Percentiles rank a stretch among this genome's conserved stretches.
These are phyloP conservation scores for Lagorchestes hirsutus DNA, from an alignment of 2,797 vertebrate species.

Conservation along the genomic window DNA sequence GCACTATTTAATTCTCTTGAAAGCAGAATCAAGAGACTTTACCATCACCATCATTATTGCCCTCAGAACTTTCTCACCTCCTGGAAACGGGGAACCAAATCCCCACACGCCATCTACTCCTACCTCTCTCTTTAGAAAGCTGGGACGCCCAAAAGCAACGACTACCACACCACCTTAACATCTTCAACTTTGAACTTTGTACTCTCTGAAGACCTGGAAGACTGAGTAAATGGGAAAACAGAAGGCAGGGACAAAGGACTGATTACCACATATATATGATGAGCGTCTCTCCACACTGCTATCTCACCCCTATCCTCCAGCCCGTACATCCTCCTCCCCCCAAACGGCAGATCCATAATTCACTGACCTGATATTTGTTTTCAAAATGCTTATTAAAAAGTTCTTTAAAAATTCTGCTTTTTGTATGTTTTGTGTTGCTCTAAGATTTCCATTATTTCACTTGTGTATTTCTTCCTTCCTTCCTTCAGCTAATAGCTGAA, in stretches of 20 bases:
- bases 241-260: background rate
- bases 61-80: background rate
- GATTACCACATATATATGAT: background rate
- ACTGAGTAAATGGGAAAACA: background rate
- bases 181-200: background rate
- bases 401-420: background rate
- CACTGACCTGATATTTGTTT: background rate
- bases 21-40: background rate
- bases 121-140: background rate
- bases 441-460: no score
- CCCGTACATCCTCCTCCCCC: no score
- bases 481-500: no score
- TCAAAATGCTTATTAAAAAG: background rate
- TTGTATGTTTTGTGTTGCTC: background rate
- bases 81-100: background rate
- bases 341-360: background rate
- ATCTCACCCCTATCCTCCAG: background rate
- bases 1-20: background rate
- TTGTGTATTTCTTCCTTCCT: no score
- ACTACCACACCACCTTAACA: background rate
- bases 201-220: background rate
- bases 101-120: background rate
- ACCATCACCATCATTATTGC: background rate
- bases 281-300: background rate
- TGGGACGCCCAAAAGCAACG: background rate